phyloP scores from a whole-genome alignment of 35 echinoderm and acorn worm genomes.

The Strongylocentrotus purpuratus region DNA sequence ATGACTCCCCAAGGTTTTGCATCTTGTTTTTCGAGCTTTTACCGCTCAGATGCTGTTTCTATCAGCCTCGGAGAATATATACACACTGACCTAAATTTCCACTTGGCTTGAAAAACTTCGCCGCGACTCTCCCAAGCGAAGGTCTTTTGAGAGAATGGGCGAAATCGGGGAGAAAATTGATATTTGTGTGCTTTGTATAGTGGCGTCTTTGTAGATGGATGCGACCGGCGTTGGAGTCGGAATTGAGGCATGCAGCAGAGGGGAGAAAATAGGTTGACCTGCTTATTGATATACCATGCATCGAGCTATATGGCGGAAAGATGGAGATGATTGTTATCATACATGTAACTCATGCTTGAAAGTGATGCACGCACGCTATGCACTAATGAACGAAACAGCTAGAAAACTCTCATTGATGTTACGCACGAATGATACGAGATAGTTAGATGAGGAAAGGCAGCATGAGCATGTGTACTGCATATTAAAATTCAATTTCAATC shows the following conservation, averaged over 20 bases:
- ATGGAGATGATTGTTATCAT: not conserved
- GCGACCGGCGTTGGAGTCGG: not conserved
- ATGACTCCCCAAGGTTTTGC: not conserved
- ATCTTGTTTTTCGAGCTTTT: not conserved
- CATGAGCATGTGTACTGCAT: not conserved
- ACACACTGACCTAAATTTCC: not conserved
- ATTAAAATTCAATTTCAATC: not conserved
- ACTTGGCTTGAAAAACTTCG: not conserved
- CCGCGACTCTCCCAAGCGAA: not conserved
- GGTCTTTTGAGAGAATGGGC: constrained; percentile 8
- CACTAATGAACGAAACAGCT: not conserved
- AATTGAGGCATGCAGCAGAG: not conserved
- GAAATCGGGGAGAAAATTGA: constrained; percentile 11
- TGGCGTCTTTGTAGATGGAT: not conserved
- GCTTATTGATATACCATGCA: constrained; percentile 2
- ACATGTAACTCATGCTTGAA: not conserved
- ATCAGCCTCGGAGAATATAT: not conserved
- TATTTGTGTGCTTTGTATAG: not conserved
- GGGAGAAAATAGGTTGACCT: not conserved
- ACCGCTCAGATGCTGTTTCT: not conserved
- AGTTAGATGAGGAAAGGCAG: not conserved
- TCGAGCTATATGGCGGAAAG: not conserved
- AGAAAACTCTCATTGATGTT: not conserved
- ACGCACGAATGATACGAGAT: not conserved
- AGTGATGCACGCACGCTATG: not conserved